These are phyloP conservation scores for Euspilapteryx auroguttella DNA, from an alignment of 2,888 invertebrate genomes.

Conservation along the genomic window DNA sequence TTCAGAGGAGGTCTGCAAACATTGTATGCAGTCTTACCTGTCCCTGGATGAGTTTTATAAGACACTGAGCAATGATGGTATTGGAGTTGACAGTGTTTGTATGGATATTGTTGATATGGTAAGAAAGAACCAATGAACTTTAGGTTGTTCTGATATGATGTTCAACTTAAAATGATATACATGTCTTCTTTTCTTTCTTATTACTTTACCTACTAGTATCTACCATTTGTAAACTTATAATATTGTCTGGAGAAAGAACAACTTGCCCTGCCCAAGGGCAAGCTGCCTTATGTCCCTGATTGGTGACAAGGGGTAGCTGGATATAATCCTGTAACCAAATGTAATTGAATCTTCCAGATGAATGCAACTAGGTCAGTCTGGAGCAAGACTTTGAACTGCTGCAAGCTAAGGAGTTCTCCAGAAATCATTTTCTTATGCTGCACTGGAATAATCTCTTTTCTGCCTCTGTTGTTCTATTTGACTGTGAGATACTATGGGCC, in stretches of 20 bases:
- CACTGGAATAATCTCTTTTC: constrained; percentile 43
- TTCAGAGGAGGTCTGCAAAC: constrained; percentile 40
- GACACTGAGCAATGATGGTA: constrained; percentile 52
- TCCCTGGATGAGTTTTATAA: constrained; percentile 60
- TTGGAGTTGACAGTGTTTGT: constrained; percentile 63
- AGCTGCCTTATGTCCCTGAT: too few species aligned
- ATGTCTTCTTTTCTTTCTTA: too few species aligned
- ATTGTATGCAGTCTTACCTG: constrained; percentile 57
- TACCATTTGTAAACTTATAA: too few species aligned
- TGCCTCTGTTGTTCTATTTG: constrained; percentile 62
- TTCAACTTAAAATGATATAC: too few species aligned
- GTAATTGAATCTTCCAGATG: too few species aligned
- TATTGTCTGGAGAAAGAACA: too few species aligned
- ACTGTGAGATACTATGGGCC: constrained; percentile 51
- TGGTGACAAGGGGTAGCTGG: too few species aligned
- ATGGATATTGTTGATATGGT: constrained; percentile 71
- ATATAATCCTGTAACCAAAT: too few species aligned
- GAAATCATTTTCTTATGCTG: constrained; percentile 60
- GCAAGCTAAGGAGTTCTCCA: constrained; percentile 52
- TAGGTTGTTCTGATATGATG: too few species aligned
- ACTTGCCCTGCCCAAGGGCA: too few species aligned
- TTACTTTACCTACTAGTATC: too few species aligned
- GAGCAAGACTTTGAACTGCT: constrained; percentile 63
- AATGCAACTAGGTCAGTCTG: constrained; percentile 65
- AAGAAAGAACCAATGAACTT: too few species aligned